Base-by-base conservation (phyloP, 2,797 vertebrate genomes). In the Argya squamiceps region DNA sequence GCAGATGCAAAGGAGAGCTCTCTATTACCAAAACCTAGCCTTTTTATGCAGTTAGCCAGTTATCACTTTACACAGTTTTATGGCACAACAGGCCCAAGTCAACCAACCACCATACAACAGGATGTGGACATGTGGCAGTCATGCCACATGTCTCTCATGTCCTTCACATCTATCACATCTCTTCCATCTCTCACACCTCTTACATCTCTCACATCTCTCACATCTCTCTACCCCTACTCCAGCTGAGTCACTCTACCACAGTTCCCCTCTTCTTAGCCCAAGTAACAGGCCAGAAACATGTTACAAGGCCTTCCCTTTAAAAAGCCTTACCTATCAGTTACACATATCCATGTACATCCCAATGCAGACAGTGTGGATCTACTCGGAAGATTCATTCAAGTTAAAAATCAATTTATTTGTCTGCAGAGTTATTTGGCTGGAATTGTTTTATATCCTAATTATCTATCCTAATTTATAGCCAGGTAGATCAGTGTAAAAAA, bases 241-340 rank as follows among this genome's bases (percentile, higher is more conserved):
- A 21, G 2, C 62, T 39, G 34, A 56, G 17, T 4, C 11, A 26
- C 17, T 32, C 76, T 79, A 27, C 16, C 27, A 37, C 3, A 36
- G 15, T 9, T 58, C 15, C 22, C 14, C 46, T 20, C n/a, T 46
- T 5, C 41, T 37, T 7, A 37, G 14, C n/a, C n/a, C 4, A 8
- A 24, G 75, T 8, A 11, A 37, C 17, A 37, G 14, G 11, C 22
- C 36, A 15, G 29, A 37, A 11, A 14, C 18, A 4, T 3, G 22
- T 13, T 14, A 5, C 15, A n/a, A n/a, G 7, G 22, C 41, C 27
- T 65, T 47, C 29, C 22, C 23, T 32, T 17, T 11, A 39, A 14
- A 7, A 44, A 53, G 11, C 14, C 18, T 27, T n/a, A 14, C 14
- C 3, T 27, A 4, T 17, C 1, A 2, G 27, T 26, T 32, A 5